These are phyloP conservation scores for Synergus japonicus DNA, from an alignment of 2,888 invertebrate genomes.

Conservation along the genomic window DNA sequence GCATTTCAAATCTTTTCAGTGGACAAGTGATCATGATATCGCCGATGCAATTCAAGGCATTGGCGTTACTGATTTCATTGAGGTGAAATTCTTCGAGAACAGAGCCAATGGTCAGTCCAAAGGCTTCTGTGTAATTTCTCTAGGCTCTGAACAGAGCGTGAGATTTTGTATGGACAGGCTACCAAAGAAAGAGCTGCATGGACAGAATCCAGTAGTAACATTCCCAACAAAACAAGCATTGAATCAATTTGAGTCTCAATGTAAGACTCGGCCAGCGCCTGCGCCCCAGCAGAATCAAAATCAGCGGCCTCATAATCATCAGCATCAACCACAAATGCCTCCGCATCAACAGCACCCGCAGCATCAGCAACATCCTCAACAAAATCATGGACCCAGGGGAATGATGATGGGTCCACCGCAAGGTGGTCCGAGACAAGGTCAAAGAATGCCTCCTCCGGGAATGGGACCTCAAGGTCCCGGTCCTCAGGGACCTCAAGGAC, in stretches of 20 bases:
- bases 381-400: slow-evolving; percentile 75
- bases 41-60: slow-evolving; percentile 92
- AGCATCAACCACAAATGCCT: slow-evolving; percentile 78
- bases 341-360: slow-evolving; percentile 79
- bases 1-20: slow-evolving; percentile 81
- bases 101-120: slow-evolving; percentile 99
- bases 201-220: slow-evolving; percentile 96
- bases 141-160: slow-evolving; percentile 95
- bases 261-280: slow-evolving; percentile 91
- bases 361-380: slow-evolving; percentile 78
- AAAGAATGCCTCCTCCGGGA: slow-evolving; percentile 75
- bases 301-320: slow-evolving; percentile 80
- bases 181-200: slow-evolving; percentile 97
- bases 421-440: slow-evolving; percentile 63
- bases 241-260: slow-evolving; percentile 93
- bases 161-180: slow-evolving; percentile 94
- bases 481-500: slow-evolving; percentile 76
- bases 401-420: slow-evolving; percentile 81
- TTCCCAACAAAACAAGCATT: slow-evolving; percentile 95
- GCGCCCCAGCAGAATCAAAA: slow-evolving; percentile 83
- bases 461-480: slow-evolving; percentile 70
- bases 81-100: slow-evolving; percentile 99
- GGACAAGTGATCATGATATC: slow-evolving; percentile 98
- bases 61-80: slow-evolving; percentile 95
- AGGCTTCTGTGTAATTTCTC: slow-evolving; percentile 97